phyloP scores from a whole-genome alignment of 2,797 vertebrate genomes.

The Microctenopoma steveboyesi region DNA sequence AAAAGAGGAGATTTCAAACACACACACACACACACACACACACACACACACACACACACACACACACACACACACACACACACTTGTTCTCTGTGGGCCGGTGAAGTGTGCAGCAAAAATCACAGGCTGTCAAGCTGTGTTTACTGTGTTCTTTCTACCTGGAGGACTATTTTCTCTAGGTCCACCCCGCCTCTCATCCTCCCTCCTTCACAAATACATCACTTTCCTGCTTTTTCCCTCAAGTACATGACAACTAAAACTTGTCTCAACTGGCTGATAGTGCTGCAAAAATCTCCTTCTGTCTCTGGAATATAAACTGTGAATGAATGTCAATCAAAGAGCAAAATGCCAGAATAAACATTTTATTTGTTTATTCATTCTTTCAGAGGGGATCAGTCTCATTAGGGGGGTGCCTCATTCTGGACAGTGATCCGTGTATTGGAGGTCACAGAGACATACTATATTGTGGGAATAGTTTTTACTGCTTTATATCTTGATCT shows the following conservation, averaged over 20 bases:
- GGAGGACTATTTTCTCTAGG: conserved; percentile 51
- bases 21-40: conserved; percentile 15
- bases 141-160: conserved; percentile 66
- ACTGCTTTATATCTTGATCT: conserved; percentile 20
- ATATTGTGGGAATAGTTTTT: conserved; percentile 17
- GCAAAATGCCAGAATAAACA: conserved; percentile 2
- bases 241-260: conserved; percentile 36
- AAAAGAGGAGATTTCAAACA: conserved; percentile 28
- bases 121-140: conserved; percentile 72
- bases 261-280: conserved; percentile 42
- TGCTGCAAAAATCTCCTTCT: conserved; percentile 20
- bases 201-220: conserved; percentile 46
- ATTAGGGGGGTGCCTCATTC: conserved; percentile 21
- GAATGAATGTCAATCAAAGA: conserved; percentile 52
- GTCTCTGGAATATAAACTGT: conserved; percentile 47
- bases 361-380: conserved; percentile 6
- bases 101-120: conserved; percentile 54
- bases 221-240: conserved; percentile 26
- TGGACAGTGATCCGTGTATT: conserved; percentile 35
- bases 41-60: conserved; percentile 1
- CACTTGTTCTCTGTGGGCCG: conserved; percentile 34
- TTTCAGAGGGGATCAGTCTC: not conserved
- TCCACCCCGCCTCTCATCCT: conserved; percentile 28
- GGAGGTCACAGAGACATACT: conserved; percentile 13
- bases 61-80: conserved; percentile 7